A percentile compares a stretch with the other conserved stretches of the same genome.
These are phyloP conservation scores for Hipposideros larvatus DNA, from an alignment of 2,797 vertebrate species.

Conservation along the genomic window DNA sequence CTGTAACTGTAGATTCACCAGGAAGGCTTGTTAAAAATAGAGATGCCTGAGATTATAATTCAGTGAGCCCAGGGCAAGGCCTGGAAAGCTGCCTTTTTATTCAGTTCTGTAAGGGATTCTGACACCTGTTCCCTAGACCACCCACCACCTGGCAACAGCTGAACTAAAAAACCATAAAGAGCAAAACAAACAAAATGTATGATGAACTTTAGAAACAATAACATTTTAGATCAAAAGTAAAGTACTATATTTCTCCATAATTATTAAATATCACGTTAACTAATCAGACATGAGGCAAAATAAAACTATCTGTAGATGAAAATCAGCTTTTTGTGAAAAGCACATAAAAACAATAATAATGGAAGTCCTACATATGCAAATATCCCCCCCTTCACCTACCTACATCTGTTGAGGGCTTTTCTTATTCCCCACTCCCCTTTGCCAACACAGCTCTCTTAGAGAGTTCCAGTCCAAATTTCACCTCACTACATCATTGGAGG, in stretches of 20 bases:
- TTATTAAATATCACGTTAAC: not conserved
- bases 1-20: not conserved
- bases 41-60: slow-evolving; percentile 14
- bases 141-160: not conserved
- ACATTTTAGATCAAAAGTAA: slow-evolving; percentile 34
- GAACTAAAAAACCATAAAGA: not conserved
- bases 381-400: not conserved
- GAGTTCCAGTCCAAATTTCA: not conserved
- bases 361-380: not conserved
- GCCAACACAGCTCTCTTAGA: not conserved
- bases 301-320: slow-evolving; percentile 58
- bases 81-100: not conserved
- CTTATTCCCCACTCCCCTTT: not conserved
- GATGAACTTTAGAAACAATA: slow-evolving; percentile 52
- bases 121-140: not conserved
- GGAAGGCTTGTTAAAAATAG: not conserved
- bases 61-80: not conserved
- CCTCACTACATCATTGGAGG: not conserved
- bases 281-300: slow-evolving; percentile 25
- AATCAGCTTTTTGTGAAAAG: not conserved
- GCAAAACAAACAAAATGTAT: slow-evolving; percentile 41
- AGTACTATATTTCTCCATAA: not conserved
- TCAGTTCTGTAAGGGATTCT: slow-evolving; percentile 13
- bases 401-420: not conserved
- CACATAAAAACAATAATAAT: slow-evolving; percentile 3